Base-by-base conservation (phyloP, 37 sponge, comb jelly and placozoan species). In the Ephydatia muelleri region DNA sequence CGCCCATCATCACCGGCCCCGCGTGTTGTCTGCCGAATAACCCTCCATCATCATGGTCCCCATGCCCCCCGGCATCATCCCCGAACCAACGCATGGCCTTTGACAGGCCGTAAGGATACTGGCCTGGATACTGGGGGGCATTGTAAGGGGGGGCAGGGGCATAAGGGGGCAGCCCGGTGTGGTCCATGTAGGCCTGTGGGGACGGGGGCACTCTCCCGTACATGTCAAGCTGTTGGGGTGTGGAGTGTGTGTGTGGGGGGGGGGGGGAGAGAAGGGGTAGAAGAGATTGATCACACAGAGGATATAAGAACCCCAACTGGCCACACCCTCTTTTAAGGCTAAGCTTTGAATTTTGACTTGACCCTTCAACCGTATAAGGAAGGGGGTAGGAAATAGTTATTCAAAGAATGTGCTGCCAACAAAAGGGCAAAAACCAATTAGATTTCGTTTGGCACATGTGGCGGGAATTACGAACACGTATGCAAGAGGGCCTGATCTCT, bases 21-120 rank as follows among this genome's bases (percentile, higher is more conserved):
- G 29, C 26, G 5, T 68, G 69, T 29, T 31, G 34, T 36, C 38
- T 39, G 14, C 76, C 40, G 38, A n/a, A 12, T 76, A 36, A 36
- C n/a, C 40, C 13, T 39, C 34, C 40, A 21, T 39, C 76, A 31
- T 76, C 76, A 21, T 21, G 21, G 40, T 37, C 34, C 37, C 76
- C 76, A 76, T 76, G 38, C 76, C 34, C 9, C 26, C 29, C 4
- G 28, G 28, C 9, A 29, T 9, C 28, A 73, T 33, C 34, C 22
- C 34, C 35, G 22, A 22, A 33, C 6, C 3, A 43, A 43, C n/a
- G 43, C 43, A 43, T 43, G 43, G 6, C 43, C 43, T 43, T 13
- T 8, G 39, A 11, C 47, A 33, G 33, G 29, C 72, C 65, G 57
- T 78, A 78, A 27, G 79, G 79, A 4, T 78, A 78, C 29, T 78